Evolutionary conservation across 2,888 invertebrate genomes (phyloP).

Genomic region (Harpalus rufipes): DNA sequence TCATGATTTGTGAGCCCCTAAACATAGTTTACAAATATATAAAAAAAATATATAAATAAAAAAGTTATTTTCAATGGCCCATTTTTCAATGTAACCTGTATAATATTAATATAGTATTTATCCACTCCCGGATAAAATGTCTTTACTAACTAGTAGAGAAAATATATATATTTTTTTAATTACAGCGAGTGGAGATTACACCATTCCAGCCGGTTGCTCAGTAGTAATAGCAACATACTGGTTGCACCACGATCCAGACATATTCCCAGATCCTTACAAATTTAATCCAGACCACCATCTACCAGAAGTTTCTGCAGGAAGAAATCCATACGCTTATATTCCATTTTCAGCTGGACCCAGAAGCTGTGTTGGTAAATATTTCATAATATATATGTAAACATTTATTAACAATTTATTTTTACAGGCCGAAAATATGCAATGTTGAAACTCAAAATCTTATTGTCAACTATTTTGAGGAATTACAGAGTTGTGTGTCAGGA

Average conservation of each 20-base stretch:
- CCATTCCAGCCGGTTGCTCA: constrained; percentile 84
- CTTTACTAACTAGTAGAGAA: too few relatives aligned
- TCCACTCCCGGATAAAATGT: neutral
- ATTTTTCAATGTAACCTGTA: too few relatives aligned
- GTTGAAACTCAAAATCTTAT: constrained; percentile 84
- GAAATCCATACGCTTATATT: constrained; percentile 89
- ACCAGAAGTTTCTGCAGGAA: constrained; percentile 85
- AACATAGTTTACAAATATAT: too few relatives aligned
- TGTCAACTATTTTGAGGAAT: constrained; percentile 83
- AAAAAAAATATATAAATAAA: too few relatives aligned
- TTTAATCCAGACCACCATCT: constrained; percentile 90
- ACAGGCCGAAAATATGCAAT: constrained; percentile 85
- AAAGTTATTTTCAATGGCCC: too few relatives aligned
- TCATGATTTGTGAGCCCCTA: too few relatives aligned
- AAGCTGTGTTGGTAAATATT: constrained; percentile 88
- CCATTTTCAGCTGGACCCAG: constrained; percentile 91
- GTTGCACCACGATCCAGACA: constrained; percentile 83
- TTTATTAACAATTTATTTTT: constrained; percentile 66
- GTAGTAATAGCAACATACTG: constrained; percentile 84
- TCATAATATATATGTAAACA: constrained; percentile 79
- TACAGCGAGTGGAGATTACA: constrained; percentile 39
- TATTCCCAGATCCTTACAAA: constrained; percentile 84
- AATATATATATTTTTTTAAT: neutral
- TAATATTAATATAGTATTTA: too few relatives aligned
- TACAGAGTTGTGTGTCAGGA: constrained; percentile 81